Percentiles rank a stretch among this genome's conserved stretches.
phyloP scores from a whole-genome alignment of 2,888 invertebrate species.

The Acronicta aceris region DNA sequence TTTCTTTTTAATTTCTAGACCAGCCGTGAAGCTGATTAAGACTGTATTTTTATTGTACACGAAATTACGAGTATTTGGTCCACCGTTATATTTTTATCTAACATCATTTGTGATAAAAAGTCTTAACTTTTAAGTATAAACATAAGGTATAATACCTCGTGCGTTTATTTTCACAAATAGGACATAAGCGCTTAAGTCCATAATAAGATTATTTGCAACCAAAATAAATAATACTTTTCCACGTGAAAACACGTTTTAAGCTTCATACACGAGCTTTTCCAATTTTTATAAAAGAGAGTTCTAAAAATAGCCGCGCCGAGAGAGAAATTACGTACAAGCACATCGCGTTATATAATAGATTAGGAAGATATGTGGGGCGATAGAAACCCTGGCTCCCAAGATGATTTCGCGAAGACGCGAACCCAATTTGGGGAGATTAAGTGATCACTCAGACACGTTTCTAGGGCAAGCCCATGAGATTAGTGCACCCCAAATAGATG shows the following conservation, averaged over 20 bases:
- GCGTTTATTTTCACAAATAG: too few species aligned
- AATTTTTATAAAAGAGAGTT: conserved; percentile 26
- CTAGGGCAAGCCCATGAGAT: conserved; percentile 61
- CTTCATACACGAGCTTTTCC: conserved; percentile 24
- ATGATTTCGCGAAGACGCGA: conserved; percentile 46
- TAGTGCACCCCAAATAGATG: conserved; percentile 53
- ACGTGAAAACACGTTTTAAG: conserved; percentile 20
- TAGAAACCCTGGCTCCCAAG: conserved; percentile 36
- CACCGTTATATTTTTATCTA: not conserved
- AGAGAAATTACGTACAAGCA: conserved; percentile 22
- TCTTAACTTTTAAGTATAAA: too few species aligned
- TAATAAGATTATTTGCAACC: conserved; percentile 9
- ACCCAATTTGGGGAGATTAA: conserved; percentile 60
- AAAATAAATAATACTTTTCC: conserved; percentile 30
- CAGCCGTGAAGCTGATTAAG: conserved; percentile 18
- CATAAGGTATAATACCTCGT: too few species aligned
- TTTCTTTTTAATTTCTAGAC: conserved; percentile 44
- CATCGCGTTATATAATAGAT: conserved; percentile 51
- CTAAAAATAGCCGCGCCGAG: conserved; percentile 43
- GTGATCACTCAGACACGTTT: conserved; percentile 58
- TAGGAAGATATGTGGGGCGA: conserved; percentile 52
- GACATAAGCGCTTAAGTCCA: too few species aligned
- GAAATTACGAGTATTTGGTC: conserved; percentile 12
- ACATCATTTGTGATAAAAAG: not conserved
- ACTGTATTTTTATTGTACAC: conserved; percentile 42